Evolutionary conservation across 2,888 invertebrate genomes (phyloP), one percentile per base, ranked within the genome.

Genomic region (Lasioglossum calceatum): DNA sequence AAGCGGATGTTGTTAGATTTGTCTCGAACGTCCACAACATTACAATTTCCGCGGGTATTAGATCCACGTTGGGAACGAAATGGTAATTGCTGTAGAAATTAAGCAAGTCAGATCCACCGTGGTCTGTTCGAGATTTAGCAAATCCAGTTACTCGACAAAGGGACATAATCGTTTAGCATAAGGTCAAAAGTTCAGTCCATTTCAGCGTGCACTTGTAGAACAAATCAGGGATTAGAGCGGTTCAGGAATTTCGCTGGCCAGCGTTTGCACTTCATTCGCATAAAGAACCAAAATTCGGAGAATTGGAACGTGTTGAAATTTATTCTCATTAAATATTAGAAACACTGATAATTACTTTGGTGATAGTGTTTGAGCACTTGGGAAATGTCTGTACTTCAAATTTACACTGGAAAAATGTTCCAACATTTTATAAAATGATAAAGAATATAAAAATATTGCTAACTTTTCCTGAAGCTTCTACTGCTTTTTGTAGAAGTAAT

Each of bases 131-230:
- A n/a, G 83, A 70, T 54, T 70, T 27, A 16, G 64, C n/a, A 61
- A 79, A 85, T 85, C 76, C 36, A 77, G 39, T 76, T 79, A 79
- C 5, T 23, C 54, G 67, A 83, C 79, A 83, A 85, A 83, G 79
- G 58, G 54, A 12, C 54, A 19, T 73, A 85, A 85, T 83, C 85
- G 70, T 71, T 61, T 16, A 8, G 36, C 44, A 12, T 72, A 44
- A 19, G 50, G 27, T 36, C 50, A 16, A 27, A 32, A 32, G 73
- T 47, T 70, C 36, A 14, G 47, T n/a, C 36, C n/a, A n/a, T 44
- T 70, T 42, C 70, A 14, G 47, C 16, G 19, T 36, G 77, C 23
- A 32, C 32, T 50, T 44, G 58, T 27, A 42, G 79, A 74, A 54
- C 61, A 76, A 19, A 50, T 61, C 61, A 76, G n/a, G 39, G 19